Evolutionary conservation across 2,113 vertebrate species (phyloP), one percentile per base, ranked within the genome.

Genomic region (Elachura formosa): DNA sequence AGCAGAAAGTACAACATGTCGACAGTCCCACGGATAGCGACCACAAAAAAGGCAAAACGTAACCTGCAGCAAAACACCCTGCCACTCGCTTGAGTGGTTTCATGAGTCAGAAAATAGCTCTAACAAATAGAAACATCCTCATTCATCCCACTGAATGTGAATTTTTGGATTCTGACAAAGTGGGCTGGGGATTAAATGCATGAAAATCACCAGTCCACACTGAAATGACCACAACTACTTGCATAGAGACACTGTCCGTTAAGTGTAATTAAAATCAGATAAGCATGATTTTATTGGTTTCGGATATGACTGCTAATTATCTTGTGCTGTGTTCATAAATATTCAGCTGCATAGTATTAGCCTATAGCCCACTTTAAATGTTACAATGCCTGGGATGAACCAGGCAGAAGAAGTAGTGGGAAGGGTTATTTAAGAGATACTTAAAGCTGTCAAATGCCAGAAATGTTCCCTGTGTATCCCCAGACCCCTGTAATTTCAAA

Each of bases 1-100:
- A 89, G 52, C 36, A 23, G 1, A 0, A 75, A 45, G n/a, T 2
- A 40, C 36, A 52, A 48, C 28, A 48, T 29, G 74, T 45, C 3
- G 3, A 38, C 25, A 36, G 66, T 10, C 52, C 66, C 45, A 49
- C 1, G 0, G 64, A 72, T 2, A 54, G 1, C 0, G 5, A 36
- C 31, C 41, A 40, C 66, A 76, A 34, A 79, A 55, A 3, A 11
- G 19, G 26, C 34, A 38, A 31, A 71, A 63, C 61, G 49, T 33
- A 51, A n/a, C 59, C 59, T 33, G 55, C 67, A 72, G 64, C 45
- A 19, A 11, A 45, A 62, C 67, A 24, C 33, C 22, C 61, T 92
- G 77, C 16, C 88, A 45, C 40, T 69, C 69, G 25, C 80, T 54
- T 10, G 26, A n/a, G 3, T 64, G 40, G 78, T 34, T 81, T n/a